Evolutionary conservation across 2,797 vertebrate genomes (phyloP).

Genomic region (Potorous gilbertii): DNA sequence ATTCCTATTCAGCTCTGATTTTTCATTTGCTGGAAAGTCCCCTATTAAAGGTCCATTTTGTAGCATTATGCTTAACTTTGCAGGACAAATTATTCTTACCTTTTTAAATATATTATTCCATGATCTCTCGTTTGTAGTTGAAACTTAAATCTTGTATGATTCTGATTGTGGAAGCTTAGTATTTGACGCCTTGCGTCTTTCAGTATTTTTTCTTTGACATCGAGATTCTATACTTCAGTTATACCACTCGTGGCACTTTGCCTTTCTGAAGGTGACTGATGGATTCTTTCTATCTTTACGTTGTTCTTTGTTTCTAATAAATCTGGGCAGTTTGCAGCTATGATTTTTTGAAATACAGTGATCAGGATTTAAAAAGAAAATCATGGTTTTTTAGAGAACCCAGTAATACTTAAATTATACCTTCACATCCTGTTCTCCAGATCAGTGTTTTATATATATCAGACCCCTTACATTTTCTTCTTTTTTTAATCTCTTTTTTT

Average conservation of each 20-base stretch:
- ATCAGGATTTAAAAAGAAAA: background rate
- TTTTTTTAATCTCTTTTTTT: background rate
- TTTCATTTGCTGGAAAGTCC: background rate
- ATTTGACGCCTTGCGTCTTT: background rate
- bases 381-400: background rate
- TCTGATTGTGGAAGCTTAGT: background rate
- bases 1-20: background rate
- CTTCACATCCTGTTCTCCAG: background rate
- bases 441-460: background rate
- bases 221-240: background rate
- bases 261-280: background rate
- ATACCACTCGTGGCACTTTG: background rate
- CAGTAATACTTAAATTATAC: background rate
- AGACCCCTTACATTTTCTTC: background rate
- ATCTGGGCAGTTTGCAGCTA: background rate
- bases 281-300: background rate
- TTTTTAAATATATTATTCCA: background rate
- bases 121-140: background rate
- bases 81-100: background rate
- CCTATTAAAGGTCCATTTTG: background rate
- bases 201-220: background rate
- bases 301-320: background rate
- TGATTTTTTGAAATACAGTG: background rate
- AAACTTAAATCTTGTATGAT: background rate
- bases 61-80: background rate